Evolutionary conservation across 2,797 vertebrate species (phyloP).

Genomic region (Fratercula arctica): DNA sequence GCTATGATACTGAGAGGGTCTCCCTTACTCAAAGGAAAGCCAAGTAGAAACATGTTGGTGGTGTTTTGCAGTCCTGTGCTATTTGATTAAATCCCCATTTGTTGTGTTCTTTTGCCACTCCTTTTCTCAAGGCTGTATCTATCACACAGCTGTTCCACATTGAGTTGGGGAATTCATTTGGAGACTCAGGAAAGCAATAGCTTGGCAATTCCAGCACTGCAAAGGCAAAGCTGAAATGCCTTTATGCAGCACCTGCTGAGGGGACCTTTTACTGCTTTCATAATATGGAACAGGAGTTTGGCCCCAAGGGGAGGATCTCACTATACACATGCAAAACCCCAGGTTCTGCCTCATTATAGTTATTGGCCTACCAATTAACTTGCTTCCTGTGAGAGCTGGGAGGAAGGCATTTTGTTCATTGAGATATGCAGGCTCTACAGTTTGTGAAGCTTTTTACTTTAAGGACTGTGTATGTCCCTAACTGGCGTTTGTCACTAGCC

Average conservation of each 20-base stretch:
- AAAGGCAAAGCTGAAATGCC: constrained; percentile 51
- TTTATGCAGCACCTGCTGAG: constrained; percentile 70
- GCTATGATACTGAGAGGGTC: background rate
- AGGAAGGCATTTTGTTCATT: constrained; percentile 44
- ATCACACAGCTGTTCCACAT: constrained; percentile 62
- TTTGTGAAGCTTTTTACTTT: background rate
- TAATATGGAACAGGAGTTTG: constrained; percentile 72
- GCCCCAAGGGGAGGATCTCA: constrained; percentile 65
- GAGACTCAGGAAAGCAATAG: constrained; percentile 54
- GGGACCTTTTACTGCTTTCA: constrained; percentile 69
- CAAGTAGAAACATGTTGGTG: background rate
- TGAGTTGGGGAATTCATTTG: constrained; percentile 52
- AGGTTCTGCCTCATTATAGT: constrained; percentile 70
- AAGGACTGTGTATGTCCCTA: background rate
- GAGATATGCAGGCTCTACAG: constrained; percentile 3
- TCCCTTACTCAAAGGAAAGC: background rate
- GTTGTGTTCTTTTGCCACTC: constrained; percentile 28
- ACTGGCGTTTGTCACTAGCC: background rate
- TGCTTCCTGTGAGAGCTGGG: constrained; percentile 63
- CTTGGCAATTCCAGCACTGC: constrained; percentile 46
- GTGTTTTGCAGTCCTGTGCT: background rate
- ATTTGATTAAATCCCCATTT: constrained; percentile 36
- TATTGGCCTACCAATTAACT: constrained; percentile 68
- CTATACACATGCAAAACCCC: constrained; percentile 62
- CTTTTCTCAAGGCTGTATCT: constrained; percentile 60